Conservation (phyloP, 2,797 vertebrate genomes). For the Huso huso region DNA sequence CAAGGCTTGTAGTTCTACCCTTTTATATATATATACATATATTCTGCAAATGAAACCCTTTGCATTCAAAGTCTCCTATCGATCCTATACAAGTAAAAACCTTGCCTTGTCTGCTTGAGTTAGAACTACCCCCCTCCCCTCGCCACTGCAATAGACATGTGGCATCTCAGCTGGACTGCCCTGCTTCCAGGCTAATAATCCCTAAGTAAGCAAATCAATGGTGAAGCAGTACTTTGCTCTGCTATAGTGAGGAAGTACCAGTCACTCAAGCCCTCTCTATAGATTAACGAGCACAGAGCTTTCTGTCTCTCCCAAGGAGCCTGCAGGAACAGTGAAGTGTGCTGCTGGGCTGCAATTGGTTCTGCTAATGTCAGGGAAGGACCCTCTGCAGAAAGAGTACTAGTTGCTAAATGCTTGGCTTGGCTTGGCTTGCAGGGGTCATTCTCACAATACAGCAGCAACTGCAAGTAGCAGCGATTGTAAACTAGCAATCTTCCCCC, state of each 20-base stretch:
- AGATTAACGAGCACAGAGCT: conserved; percentile 30
- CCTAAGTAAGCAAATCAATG: conserved; percentile 41
- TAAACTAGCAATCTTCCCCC: no score
- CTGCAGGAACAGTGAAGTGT: conserved; percentile 29
- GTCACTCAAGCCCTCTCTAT: conserved; percentile 23
- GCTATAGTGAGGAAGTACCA: conserved; percentile 48
- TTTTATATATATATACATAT: background rate
- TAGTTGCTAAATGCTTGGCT: background rate
- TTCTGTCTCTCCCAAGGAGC: conserved; percentile 25
- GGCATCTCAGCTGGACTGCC: conserved; percentile 1
- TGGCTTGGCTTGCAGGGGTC: background rate
- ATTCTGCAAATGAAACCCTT: background rate
- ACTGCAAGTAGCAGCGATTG: background rate
- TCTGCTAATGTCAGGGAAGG: background rate
- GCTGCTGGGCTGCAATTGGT: conserved; percentile 5
- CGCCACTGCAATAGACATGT: conserved; percentile 20
- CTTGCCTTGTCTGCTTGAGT: no score
- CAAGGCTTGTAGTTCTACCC: no score
- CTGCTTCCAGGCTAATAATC: conserved; percentile 35
- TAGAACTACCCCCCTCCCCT: background rate
- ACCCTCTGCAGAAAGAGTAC: background rate
- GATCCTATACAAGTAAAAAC: no score
- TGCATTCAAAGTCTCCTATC: no score
- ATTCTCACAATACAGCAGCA: background rate
- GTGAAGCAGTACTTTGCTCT: conserved; percentile 25